Conservation (phyloP, 2,113 vertebrate genomes). For the Takifugu flavidus region DNA sequence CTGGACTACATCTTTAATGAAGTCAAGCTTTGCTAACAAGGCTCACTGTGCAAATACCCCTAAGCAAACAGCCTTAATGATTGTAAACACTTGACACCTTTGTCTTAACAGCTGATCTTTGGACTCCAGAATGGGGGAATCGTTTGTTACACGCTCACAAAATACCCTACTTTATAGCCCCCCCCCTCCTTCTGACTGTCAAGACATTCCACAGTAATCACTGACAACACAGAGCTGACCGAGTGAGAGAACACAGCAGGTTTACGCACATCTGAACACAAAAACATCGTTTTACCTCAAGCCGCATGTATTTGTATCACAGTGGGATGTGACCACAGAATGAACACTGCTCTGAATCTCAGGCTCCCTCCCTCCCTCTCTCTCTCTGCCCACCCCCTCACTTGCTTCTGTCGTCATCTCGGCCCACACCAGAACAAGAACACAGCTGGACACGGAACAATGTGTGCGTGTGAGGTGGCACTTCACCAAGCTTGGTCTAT, state of each 20-base stretch:
- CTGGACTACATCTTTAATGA: background rate
- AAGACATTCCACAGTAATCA: constrained; percentile 48
- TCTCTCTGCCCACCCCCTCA: constrained; percentile 45
- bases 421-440: constrained; percentile 65
- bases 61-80: constrained; percentile 32
- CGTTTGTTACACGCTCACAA: constrained; percentile 1
- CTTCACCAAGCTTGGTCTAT: constrained; percentile 52
- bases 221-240: background rate
- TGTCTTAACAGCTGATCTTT: constrained; percentile 45
- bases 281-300: constrained; percentile 50
- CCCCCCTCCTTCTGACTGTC: constrained; percentile 19
- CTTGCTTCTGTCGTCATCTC: constrained; percentile 65
- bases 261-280: background rate
- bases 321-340: constrained; percentile 48
- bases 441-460: constrained; percentile 72
- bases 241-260: constrained; percentile 11
- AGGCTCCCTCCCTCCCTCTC: constrained; percentile 13
- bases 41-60: constrained; percentile 26
- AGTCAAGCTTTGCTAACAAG: constrained; percentile 15
- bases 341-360: constrained; percentile 34
- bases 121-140: constrained; percentile 13
- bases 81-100: constrained; percentile 24
- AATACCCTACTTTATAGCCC: background rate
- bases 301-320: constrained; percentile 39
- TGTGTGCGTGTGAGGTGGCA: constrained; percentile 58